A percentile compares a stretch with the other conserved stretches of the same genome.
These are phyloP conservation scores for Lomographa bimaculata DNA, from an alignment of 2,888 invertebrate species.

Conservation along the genomic window DNA sequence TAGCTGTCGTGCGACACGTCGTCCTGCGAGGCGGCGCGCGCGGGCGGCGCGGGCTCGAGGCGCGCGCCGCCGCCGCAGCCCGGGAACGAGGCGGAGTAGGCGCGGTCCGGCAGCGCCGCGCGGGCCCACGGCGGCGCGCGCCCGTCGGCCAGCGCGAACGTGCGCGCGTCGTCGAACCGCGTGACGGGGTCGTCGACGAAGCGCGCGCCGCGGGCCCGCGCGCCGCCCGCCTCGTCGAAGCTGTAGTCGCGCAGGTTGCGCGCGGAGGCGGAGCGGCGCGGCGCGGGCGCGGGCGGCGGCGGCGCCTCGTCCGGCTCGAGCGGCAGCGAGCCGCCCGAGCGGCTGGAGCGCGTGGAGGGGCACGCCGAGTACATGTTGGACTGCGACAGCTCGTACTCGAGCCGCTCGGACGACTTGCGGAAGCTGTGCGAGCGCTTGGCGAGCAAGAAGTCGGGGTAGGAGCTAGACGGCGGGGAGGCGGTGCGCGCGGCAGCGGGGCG, in stretches of 20 bases:
- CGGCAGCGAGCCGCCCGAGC: constrained; percentile 58
- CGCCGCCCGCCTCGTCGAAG: constrained; percentile 88
- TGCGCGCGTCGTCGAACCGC: constrained; percentile 76
- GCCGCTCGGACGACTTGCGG: constrained; percentile 72
- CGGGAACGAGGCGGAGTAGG: constrained; percentile 94
- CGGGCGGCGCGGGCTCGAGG: constrained; percentile 86
- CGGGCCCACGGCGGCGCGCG: constrained; percentile 46
- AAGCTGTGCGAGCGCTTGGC: constrained; percentile 74
- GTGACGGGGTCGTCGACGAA: constrained; percentile 51
- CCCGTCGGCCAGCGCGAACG: constrained; percentile 70
- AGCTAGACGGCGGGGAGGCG: constrained; percentile 72
- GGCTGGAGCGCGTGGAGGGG: constrained; percentile 66
- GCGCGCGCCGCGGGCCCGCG: constrained; percentile 69
- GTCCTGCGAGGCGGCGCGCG: constrained; percentile 90
- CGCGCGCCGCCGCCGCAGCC: constrained; percentile 88
- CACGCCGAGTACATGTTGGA: constrained; percentile 82
- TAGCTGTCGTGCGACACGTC: constrained; percentile 95
- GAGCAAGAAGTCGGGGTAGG: constrained; percentile 72
- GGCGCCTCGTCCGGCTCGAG: constrained; percentile 46
- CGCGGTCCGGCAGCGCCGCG: constrained; percentile 84
- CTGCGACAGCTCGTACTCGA: constrained; percentile 84
- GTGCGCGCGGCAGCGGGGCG: constrained; percentile 38
- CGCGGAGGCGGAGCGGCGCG: constrained; percentile 87
- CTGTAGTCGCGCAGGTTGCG: constrained; percentile 91
- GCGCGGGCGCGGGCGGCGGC: constrained; percentile 28